Conservation (phyloP, 2,888 invertebrate genomes). For the Incurvaria masculella region DNA sequence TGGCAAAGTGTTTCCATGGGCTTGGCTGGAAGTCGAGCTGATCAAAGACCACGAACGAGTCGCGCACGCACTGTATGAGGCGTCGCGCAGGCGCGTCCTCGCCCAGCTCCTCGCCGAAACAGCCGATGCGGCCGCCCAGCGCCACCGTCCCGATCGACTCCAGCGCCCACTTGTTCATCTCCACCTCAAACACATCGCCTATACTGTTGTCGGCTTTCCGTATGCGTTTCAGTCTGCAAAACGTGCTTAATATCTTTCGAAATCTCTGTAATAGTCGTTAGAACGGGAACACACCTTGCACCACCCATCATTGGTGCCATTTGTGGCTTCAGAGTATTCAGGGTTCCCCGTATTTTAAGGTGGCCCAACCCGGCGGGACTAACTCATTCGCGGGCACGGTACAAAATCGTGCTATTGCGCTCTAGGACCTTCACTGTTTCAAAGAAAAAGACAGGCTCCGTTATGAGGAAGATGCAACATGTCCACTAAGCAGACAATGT, state of each 20-base stretch:
- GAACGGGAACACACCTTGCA: neutral
- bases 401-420: no score
- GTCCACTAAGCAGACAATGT: no score
- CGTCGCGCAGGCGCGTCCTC: slow-evolving; percentile 31
- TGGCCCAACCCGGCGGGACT: no score
- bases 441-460: no score
- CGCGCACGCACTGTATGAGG: slow-evolving; percentile 31
- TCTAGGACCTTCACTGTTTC: no score
- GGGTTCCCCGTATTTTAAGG: no score
- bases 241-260: neutral
- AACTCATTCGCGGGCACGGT: no score
- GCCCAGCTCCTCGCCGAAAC: slow-evolving; percentile 29
- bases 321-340: neutral
- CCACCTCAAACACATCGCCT: slow-evolving; percentile 49
- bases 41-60: slow-evolving; percentile 23
- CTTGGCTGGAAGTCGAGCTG: slow-evolving; percentile 32
- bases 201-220: slow-evolving; percentile 53
- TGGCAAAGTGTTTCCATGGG: slow-evolving; percentile 29
- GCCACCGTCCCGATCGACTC: slow-evolving; percentile 51
- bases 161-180: slow-evolving; percentile 61
- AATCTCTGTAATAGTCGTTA: neutral
- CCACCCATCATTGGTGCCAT: neutral
- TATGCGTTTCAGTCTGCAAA: slow-evolving; percentile 48
- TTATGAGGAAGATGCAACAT: no score
- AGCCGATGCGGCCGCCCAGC: slow-evolving; percentile 35